Base-by-base conservation (phyloP, 2,797 vertebrate species). In the Lutjanus campechanus region DNA sequence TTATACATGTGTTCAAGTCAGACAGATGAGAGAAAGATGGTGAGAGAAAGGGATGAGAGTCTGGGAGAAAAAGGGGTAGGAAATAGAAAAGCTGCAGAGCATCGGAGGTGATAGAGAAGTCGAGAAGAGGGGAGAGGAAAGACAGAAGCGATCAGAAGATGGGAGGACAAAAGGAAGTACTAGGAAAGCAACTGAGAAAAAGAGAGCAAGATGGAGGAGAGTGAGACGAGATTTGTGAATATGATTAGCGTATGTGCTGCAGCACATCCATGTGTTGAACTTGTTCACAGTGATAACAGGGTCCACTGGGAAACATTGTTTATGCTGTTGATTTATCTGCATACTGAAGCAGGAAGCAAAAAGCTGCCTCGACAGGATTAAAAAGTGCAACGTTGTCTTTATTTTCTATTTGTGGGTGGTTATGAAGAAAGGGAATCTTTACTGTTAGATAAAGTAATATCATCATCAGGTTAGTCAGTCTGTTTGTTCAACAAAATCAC, bases 1-100 rank as follows among this genome's bases (percentile, higher is more conserved):
- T 96, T 95, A 95, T 94, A 93, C 90, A 95, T 96, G 93, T 69
- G 77, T 77, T 88, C 81, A 77, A 90, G 84, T 89, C 90, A 91
- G 85, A 84, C 82, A 77, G 86, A 92, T 89, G 83, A 92, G 85
- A 85, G 76, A 68, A 83, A 85, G 82, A 82, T 71, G 79, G 75
- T 63, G 75, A 80, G 74, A 87, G 85, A 86, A 88, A 79, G 60
- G 77, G 76, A 65, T 83, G 71, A 62, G 78, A 69, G 59, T 62
- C 49, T 29, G 69, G 73, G 67, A 47, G 58, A 15, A 76, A 15
- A 74, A 56, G 53, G 64, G 16, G 49, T 51, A 60, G 77, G 80
- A 85, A 83, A 84, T 29, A 25, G 73, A 82, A 76, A 79, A 74
- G 46, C 77, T 25, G 71, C 72, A 80, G 76, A 83, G 84, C 70